Evolutionary conservation across 2,797 vertebrate genomes (phyloP).

Genomic region (Lagocephalus sceleratus): DNA sequence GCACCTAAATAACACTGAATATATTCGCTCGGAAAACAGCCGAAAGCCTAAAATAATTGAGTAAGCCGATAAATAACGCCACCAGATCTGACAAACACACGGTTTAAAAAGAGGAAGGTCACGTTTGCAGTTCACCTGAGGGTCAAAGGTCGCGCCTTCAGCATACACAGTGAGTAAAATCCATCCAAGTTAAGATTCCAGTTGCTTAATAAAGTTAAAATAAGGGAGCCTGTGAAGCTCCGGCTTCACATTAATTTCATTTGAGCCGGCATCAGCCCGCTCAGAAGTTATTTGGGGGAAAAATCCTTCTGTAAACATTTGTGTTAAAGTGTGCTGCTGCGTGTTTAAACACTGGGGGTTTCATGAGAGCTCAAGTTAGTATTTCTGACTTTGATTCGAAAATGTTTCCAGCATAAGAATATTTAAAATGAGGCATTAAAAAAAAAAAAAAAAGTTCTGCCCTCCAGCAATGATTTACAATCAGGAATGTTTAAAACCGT

Average conservation of each 20-base stretch:
- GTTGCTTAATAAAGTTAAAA: too few species aligned
- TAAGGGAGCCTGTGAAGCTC: too few species aligned
- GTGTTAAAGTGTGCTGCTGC: too few species aligned
- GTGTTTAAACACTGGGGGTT: too few species aligned
- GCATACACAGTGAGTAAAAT: too few species aligned
- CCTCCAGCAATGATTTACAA: too few species aligned
- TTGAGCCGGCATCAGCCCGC: neutral
- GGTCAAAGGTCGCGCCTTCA: slow-evolving; percentile 14
- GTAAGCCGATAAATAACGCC: slow-evolving; percentile 15
- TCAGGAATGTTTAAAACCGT: too few species aligned
- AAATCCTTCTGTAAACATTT: too few species aligned
- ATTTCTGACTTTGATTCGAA: neutral
- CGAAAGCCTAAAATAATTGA: neutral
- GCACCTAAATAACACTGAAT: slow-evolving; percentile 3
- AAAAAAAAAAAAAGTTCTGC: too few species aligned
- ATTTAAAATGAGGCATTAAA: neutral
- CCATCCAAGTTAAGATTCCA: too few species aligned
- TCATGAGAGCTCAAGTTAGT: neutral
- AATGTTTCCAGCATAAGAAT: neutral
- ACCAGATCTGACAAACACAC: too few species aligned
- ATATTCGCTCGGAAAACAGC: slow-evolving; percentile 12
- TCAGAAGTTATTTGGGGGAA: neutral
- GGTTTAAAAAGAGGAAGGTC: slow-evolving; percentile 1
- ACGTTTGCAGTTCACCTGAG: slow-evolving; percentile 26
- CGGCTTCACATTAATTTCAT: neutral